Evolutionary conservation across 2,113 vertebrate species (phyloP), one percentile per base, ranked within the genome.

Genomic region (Rhea pennata): DNA sequence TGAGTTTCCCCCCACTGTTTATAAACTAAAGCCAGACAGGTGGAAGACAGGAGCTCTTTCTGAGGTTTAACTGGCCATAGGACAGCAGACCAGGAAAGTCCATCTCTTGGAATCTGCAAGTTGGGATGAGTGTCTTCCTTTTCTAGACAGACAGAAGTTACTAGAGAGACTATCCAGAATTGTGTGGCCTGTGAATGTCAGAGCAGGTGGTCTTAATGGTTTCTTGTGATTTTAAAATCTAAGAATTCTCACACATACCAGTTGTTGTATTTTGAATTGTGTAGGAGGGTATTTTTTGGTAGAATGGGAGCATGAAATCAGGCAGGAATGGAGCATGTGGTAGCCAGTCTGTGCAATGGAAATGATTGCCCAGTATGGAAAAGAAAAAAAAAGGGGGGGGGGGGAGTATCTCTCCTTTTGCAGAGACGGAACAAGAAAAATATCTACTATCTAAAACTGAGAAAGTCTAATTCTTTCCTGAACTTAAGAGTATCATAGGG

Each of bases 291-390:
- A 6, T 56, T 92, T 77, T 94, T 92, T 92, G 95, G 44, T 94
- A 93, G 93, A 96, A 97, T 93, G 95, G 79, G 92, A 97, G 93
- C 96, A 81, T 97, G 92, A 96, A 96, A 97, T 96, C 79, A 81
- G 79, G 51, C 51, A 97, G 93, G 95, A 96, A 94, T 95, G 67
- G 95, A 84, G 80, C 84, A 58, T 94, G 93, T 87, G 75, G 95
- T 75, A 72, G 53, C 83, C 33, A 1, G 48, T 93, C 80, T 73
- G 59, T 81, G 36, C 0, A 0, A 70, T 94, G 88, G 73, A 90
- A 78, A 88, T 88, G 73, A 75, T 69, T 72, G 92, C 61, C 89
- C 92, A 56, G 72, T 87, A 21, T 6, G 3, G 33, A 26, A 6
- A 33, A 36, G 64, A 64, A 50, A 42, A 58, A 46, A 20, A 64